These are phyloP conservation scores for Cyclophora punctaria DNA, from an alignment of 2,888 invertebrate species.

Conservation along the genomic window DNA sequence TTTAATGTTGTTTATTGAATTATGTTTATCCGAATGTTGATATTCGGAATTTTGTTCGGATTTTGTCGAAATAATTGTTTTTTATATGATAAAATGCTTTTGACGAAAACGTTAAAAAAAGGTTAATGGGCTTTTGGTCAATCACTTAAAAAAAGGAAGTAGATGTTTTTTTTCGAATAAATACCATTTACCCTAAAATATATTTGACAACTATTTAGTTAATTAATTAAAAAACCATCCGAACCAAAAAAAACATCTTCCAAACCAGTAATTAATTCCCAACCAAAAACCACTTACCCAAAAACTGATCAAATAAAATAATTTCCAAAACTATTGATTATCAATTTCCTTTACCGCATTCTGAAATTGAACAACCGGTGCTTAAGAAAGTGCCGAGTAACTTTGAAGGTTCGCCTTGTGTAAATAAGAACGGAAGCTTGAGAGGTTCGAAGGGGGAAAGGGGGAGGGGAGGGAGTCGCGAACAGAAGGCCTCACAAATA, in stretches of 20 bases:
- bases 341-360: slow-evolving; percentile 28
- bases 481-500: slow-evolving; percentile 39
- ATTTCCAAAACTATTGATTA: slow-evolving; percentile 21
- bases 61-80: too few relatives aligned
- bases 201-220: too few relatives aligned
- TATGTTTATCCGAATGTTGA: too few relatives aligned
- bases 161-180: too few relatives aligned
- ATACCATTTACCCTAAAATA: too few relatives aligned
- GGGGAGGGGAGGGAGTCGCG: slow-evolving; percentile 29
- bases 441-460: slow-evolving; percentile 17
- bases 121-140: too few relatives aligned
- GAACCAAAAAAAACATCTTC: background rate
- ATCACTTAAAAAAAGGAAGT: too few relatives aligned
- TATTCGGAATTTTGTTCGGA: too few relatives aligned
- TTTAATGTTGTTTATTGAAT: too few relatives aligned
- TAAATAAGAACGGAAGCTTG: slow-evolving; percentile 53
- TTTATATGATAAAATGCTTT: too few relatives aligned
- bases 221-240: background rate
- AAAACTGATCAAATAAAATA: slow-evolving; percentile 2
- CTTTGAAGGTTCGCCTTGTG: slow-evolving; percentile 51
- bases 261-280: slow-evolving; percentile 1
- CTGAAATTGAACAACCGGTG: slow-evolving; percentile 31
- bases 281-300: slow-evolving; percentile 7
- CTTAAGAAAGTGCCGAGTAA: slow-evolving; percentile 41
- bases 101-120: too few relatives aligned